Percentiles rank a stretch among this genome's conserved stretches.
Conservation (phyloP, 2,797 vertebrate genomes). For the Trachurus trachurus region DNA sequence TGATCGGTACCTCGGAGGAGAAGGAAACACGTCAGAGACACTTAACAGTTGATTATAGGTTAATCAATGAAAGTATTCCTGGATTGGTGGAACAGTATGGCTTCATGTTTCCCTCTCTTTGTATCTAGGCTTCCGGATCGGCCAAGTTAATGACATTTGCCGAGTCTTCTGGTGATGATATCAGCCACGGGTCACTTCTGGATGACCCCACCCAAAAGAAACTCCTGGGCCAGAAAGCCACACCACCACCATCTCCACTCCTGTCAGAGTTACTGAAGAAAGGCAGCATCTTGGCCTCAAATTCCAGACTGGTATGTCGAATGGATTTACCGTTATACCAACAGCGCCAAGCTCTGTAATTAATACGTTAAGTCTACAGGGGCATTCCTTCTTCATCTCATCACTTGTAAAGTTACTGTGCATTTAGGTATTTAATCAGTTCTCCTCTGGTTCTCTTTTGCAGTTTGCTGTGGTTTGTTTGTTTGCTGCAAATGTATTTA, state of each 20-base stretch:
- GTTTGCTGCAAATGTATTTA: not conserved
- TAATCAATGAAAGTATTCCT: not conserved
- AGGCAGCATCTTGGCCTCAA: conserved; percentile 94
- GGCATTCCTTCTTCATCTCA: conserved; percentile 1
- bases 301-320: conserved; percentile 94
- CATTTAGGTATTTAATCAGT: not conserved
- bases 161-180: conserved; percentile 89
- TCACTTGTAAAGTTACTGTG: not conserved
- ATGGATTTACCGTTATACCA: conserved; percentile 5
- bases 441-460: not conserved
- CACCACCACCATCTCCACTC: conserved; percentile 96
- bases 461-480: not conserved
- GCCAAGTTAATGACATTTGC: conserved; percentile 86
- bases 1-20: not conserved
- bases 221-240: conserved; percentile 94
- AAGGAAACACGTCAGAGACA: not conserved
- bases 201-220: conserved; percentile 96
- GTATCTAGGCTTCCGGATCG: conserved; percentile 88
- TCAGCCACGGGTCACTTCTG: conserved; percentile 89
- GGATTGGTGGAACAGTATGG: not conserved
- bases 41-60: not conserved
- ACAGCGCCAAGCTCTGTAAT: conserved; percentile 4
- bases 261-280: conserved; percentile 99
- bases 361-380: not conserved
- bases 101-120: conserved; percentile 77